Percentiles rank a stretch among this genome's conserved stretches.
Conservation (phyloP, 2,113 vertebrate species). For the Guaruba guarouba region DNA sequence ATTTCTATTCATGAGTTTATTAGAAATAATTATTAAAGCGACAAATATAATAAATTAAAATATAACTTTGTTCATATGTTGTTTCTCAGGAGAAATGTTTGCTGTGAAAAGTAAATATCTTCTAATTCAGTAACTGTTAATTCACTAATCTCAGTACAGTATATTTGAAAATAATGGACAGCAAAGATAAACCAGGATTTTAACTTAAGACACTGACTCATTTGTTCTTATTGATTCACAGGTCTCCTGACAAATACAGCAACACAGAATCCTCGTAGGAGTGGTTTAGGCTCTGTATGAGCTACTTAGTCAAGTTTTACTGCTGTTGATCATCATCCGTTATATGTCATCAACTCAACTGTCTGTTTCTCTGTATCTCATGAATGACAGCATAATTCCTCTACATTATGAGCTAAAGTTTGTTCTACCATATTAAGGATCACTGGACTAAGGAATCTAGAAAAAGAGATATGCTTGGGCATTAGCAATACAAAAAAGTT, state of each 20-base stretch:
- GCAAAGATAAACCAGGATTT: conserved; percentile 33
- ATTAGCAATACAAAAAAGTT: conserved; percentile 73
- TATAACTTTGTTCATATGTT: neutral
- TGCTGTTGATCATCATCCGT: conserved; percentile 70
- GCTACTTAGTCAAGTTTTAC: conserved; percentile 76
- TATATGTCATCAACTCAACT: conserved; percentile 77
- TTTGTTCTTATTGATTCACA: conserved; percentile 77
- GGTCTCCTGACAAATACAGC: conserved; percentile 92
- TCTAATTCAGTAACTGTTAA: neutral
- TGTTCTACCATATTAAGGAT: conserved; percentile 64
- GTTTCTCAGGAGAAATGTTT: neutral
- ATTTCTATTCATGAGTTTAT: neutral
- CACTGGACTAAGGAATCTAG: conserved; percentile 58
- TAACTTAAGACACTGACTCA: conserved; percentile 52
- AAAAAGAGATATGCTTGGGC: conserved; percentile 59
- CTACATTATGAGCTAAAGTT: conserved; percentile 70
- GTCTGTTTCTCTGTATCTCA: conserved; percentile 78
- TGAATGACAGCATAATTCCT: conserved; percentile 73
- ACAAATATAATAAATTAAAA: neutral
- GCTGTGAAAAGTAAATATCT: neutral
- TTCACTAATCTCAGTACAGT: neutral
- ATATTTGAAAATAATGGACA: conserved; percentile 32
- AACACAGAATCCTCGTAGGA: conserved; percentile 75
- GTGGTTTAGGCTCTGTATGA: conserved; percentile 76
- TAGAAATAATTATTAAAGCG: neutral